Evolutionary conservation across 2,113 vertebrate genomes (phyloP), one percentile per base, ranked within the genome.

Genomic region (Xyrauchen texanus): DNA sequence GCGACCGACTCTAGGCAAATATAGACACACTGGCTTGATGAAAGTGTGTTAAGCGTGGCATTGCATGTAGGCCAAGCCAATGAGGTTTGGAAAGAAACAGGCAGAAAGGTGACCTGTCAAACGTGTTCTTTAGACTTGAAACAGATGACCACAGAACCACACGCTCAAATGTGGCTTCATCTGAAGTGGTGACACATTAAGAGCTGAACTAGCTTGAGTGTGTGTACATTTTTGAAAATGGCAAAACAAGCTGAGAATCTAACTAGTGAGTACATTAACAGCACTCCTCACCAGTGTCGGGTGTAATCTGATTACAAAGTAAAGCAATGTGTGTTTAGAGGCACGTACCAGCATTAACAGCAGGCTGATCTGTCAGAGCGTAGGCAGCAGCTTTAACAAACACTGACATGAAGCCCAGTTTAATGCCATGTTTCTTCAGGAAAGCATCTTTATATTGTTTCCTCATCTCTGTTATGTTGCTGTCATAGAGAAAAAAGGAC

Each of bases 331-430:
- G 51, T n/a, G 69, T 10, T 12, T 47, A n/a, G 21, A 34, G 21
- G 21, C 21, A 34, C 2, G 55, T 90, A 98, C 98, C 97, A 73
- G 93, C 98, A 76, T 99, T 99, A 79, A 99, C 96, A 71, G 96
- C 87, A 10, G 98, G 97, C 87, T 99, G 97, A 81, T 99, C 96
- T 82, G 94, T 88, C 77, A 99, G 90, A 69, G 97, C 96, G 52
- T 96, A 96, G 47, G 96, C 96, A 9, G 96, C 93, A 72, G 98
- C 98, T 91, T 98, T 99, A 83, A 99, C 98, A 85, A 99, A 99
- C 0, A 96, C 97, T 42, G 97, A 99, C 98, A 99, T 99, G 89
- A 99, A 99, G 75, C 98, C 98, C 65, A 99, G 86, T 81, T 99
- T 99, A 81, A 98, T 88, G 89, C 92, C 94, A 85, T 99, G 98